Percentiles rank a stretch among this genome's conserved stretches.
phyloP scores from a whole-genome alignment of 1,140 invertebrate genomes.

The Muscidifurax raptorellus region DNA sequence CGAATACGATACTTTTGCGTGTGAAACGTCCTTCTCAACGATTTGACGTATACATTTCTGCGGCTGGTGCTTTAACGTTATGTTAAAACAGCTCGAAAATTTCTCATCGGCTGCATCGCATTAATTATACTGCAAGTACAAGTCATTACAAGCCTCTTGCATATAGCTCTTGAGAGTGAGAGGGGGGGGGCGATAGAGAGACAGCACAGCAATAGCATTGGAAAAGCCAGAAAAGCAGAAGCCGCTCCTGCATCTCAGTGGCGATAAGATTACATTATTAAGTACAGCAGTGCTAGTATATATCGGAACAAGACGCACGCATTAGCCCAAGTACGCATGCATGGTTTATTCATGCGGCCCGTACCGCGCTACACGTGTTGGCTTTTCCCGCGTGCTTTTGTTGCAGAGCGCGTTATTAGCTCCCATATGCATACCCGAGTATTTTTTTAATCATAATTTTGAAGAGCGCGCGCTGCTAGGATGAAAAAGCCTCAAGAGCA shows the following conservation, averaged over 20 bases:
- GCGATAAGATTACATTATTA: constrained; percentile 9
- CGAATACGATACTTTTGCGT: background rate
- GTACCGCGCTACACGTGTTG: constrained; percentile 9
- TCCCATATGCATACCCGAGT: background rate
- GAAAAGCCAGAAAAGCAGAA: background rate
- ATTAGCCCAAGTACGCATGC: constrained; percentile 13
- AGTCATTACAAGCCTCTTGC: too few relatives aligned
- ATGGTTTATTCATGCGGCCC: constrained; percentile 12
- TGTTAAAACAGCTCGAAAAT: too few relatives aligned
- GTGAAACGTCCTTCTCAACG: background rate
- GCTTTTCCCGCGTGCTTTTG: background rate
- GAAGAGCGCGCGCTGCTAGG: too few relatives aligned
- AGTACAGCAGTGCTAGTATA: too few relatives aligned
- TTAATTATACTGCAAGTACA: too few relatives aligned
- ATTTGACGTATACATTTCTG: too few relatives aligned
- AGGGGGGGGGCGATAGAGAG: too few relatives aligned
- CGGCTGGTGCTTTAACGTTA: too few relatives aligned
- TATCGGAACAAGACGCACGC: background rate
- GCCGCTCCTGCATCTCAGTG: background rate
- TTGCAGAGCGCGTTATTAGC: background rate
- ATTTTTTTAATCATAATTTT: background rate
- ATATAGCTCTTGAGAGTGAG: too few relatives aligned
- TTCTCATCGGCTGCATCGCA: too few relatives aligned
- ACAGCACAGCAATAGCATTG: too few relatives aligned
- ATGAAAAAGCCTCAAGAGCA: too few relatives aligned